Conservation (phyloP, 1,140 invertebrate genomes). For the Papilio glaucus region DNA sequence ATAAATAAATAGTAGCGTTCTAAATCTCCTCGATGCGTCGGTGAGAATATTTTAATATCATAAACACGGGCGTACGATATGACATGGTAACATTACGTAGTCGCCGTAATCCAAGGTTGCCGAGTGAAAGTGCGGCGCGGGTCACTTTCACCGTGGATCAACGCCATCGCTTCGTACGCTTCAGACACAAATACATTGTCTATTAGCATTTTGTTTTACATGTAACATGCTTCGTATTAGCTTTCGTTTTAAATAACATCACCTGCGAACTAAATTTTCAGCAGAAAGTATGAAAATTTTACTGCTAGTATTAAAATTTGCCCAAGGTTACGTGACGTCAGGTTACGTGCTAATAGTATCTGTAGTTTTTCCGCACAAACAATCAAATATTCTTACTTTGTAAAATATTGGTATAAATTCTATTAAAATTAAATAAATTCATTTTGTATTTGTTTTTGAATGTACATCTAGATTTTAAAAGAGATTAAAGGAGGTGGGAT, state of each 20-base stretch:
- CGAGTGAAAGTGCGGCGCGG: slow-evolving; percentile 24
- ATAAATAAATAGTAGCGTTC: not conserved
- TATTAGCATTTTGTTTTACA: slow-evolving; percentile 3
- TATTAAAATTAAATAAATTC: no score
- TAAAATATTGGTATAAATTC: no score
- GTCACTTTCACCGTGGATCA: slow-evolving; percentile 26
- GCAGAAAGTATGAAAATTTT: no score
- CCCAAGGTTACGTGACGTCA: no score
- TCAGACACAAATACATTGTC: slow-evolving; percentile 15
- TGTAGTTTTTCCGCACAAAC: no score
- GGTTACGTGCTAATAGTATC: no score
- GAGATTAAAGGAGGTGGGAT: no score
- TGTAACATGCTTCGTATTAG: not conserved
- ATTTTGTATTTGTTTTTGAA: no score
- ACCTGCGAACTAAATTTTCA: not conserved
- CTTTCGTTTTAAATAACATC: not conserved
- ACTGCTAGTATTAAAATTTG: no score
- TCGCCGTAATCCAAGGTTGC: slow-evolving; percentile 35
- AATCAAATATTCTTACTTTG: no score
- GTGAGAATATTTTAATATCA: slow-evolving; percentile 18
- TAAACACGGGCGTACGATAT: slow-evolving; percentile 20
- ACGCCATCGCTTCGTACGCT: not conserved
- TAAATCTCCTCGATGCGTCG: not conserved
- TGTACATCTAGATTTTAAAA: no score
- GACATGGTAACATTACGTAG: slow-evolving; percentile 32